These are phyloP conservation scores for Gyps fulvus DNA, from an alignment of 2,113 vertebrate genomes.

Conservation along the genomic window DNA sequence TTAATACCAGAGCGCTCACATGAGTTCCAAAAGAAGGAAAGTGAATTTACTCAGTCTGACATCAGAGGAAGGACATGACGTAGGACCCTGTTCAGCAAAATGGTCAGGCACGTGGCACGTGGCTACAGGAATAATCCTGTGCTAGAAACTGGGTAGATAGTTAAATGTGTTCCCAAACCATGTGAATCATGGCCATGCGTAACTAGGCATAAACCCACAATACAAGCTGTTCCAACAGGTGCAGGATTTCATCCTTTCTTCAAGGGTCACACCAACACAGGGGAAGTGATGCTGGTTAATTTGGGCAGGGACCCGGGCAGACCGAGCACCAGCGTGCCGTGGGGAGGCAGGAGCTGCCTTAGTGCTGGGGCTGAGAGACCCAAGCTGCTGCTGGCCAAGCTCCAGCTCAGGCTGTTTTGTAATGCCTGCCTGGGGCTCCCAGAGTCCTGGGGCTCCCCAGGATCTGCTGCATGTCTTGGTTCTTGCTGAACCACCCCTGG, in stretches of 20 bases:
- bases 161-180: not conserved
- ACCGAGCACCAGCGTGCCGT: accelerated
- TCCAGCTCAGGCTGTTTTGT: not conserved
- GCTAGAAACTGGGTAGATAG: not conserved
- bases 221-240: not conserved
- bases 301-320: not conserved
- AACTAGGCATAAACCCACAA: not conserved
- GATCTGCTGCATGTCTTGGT: not conserved
- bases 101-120: not conserved
- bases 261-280: not conserved
- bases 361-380: not conserved
- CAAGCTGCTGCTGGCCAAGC: not conserved
- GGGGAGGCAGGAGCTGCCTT: not conserved
- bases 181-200: not conserved
- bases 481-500: not conserved
- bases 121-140: not conserved
- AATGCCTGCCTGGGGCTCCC: not conserved
- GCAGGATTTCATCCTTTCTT: not conserved
- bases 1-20: not conserved
- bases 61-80: not conserved
- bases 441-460: not conserved
- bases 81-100: not conserved
- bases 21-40: not conserved
- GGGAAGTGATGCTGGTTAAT: not conserved
- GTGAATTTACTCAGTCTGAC: not conserved